Evolutionary conservation across 2,113 vertebrate genomes (phyloP), one percentile per base, ranked within the genome.

Genomic region (Gopherus evgoodei): DNA sequence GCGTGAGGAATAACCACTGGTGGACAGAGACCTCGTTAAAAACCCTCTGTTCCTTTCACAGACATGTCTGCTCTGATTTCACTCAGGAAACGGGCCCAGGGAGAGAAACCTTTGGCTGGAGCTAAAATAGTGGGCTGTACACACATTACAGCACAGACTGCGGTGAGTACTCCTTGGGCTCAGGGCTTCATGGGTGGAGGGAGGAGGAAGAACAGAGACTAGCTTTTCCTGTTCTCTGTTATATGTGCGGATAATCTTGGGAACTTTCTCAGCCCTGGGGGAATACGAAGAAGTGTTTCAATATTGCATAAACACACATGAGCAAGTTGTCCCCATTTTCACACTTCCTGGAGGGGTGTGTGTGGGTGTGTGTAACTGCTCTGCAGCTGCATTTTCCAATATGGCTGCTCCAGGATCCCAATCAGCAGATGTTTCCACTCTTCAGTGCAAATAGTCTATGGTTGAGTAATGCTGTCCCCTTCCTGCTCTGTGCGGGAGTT

Each of bases 11-110:
- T 88, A 31, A 8, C 17, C 50, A 47, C 88, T 72, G 13, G 50
- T 93, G 89, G 90, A 78, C 24, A 86, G 89, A 95, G 82, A 84
- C 93, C 54, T 88, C 72, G 29, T 93, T 98, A 91, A 98, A 94
- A 9, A 89, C 83, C 89, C 65, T 97, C 91, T 97, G 52, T 96
- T 97, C 38, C 82, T 95, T 98, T 97, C 96, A 76, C 98, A 99
- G 99, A 99, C 97, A 99, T 99, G 99, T 99, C 99, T 95, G 99
- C 99, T 93, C 99, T 99, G 96, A 99, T 99, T 97, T 99, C 99
- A 52, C 98, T 99, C 98, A 99, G 99, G 98, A 99, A 99, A 98
- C 97, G 99, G 97, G 99, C 99, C 83, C 99, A 99, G 97, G 99
- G 99, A 54, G 99, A 99, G 98, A 99, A 99, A 89, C 99, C 99